Evolutionary conservation across 2,888 invertebrate genomes (phyloP).

Genomic region (Oeneis ivallda): DNA sequence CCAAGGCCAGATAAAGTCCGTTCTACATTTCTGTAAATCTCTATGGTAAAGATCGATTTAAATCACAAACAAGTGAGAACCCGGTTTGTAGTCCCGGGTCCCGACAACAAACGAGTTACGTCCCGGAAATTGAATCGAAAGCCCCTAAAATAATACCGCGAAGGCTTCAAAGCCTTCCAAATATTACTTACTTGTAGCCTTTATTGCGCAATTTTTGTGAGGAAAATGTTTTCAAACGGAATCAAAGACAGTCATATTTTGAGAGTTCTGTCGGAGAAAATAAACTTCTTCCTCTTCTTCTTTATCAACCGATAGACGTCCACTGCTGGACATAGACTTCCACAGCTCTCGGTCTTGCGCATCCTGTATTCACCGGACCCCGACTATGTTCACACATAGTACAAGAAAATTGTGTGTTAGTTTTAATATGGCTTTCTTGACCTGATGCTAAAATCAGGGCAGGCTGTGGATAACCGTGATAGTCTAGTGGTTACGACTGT

Average conservation of each 20-base stretch:
- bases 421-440: too few species aligned
- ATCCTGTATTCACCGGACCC: too few species aligned
- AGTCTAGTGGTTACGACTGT: too few species aligned
- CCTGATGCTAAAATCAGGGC: too few species aligned
- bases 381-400: too few species aligned
- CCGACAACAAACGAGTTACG: conserved; percentile 35
- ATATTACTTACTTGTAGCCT: conserved; percentile 23
- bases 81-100: conserved; percentile 15
- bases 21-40: neutral
- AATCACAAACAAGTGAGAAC: conserved; percentile 27
- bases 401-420: too few species aligned
- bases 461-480: too few species aligned
- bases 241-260: neutral
- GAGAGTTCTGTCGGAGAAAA: neutral
- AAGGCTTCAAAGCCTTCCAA: conserved; percentile 18
- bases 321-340: too few species aligned
- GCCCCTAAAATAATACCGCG: conserved; percentile 26
- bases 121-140: conserved; percentile 39
- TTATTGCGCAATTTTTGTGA: conserved; percentile 18
- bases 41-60: conserved; percentile 28
- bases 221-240: conserved; percentile 6
- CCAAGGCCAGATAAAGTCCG: neutral
- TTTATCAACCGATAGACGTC: too few species aligned
- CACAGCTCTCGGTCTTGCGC: too few species aligned
- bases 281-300: too few species aligned